phyloP scores from a whole-genome alignment of 2,797 vertebrate genomes.

The Steatocranus sp. region DNA sequence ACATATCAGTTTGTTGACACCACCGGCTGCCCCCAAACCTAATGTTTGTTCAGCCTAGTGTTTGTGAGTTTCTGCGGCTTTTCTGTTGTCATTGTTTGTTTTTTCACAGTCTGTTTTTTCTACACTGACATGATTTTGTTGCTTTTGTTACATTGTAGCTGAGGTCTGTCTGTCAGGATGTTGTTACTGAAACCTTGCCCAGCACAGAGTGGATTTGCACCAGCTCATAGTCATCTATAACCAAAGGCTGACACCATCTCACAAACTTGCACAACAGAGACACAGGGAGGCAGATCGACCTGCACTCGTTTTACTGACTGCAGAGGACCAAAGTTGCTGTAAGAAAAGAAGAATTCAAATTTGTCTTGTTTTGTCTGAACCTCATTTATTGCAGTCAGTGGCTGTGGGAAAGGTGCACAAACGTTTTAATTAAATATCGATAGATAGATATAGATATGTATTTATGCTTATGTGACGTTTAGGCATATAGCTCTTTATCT shows the following conservation, averaged over 20 bases:
- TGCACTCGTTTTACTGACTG: neutral
- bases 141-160: neutral
- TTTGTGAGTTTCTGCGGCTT: neutral
- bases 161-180: slow-evolving; percentile 2
- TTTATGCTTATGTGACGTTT: neutral
- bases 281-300: neutral
- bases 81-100: neutral
- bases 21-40: neutral
- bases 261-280: neutral
- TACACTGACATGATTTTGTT: neutral
- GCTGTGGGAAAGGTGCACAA: neutral
- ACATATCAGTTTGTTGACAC: neutral
- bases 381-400: neutral
- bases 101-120: neutral
- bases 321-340: neutral
- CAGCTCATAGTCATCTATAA: neutral
- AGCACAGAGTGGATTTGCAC: slow-evolving; percentile 6
- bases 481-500: neutral
- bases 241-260: slow-evolving; percentile 18
- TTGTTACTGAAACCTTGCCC: slow-evolving; percentile 12
- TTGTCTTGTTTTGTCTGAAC: neutral
- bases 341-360: neutral
- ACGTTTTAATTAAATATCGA: neutral
- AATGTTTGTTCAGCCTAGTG: neutral
- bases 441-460: neutral